Evolutionary conservation across 2,888 invertebrate species (phyloP).

Genomic region (Drosophila pseudotakahashii): DNA sequence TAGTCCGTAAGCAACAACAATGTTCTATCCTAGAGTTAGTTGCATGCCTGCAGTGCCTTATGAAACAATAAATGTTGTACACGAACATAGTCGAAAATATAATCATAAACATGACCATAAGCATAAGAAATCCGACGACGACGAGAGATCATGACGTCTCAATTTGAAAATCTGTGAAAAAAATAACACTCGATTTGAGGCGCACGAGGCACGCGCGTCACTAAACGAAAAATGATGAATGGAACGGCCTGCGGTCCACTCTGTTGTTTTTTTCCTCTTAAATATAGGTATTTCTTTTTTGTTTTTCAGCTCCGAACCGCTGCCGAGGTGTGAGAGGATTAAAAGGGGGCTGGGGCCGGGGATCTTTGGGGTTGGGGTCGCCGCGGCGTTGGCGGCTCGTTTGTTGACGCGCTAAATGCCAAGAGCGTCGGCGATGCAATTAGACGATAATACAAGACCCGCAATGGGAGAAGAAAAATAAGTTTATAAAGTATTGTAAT

Average conservation of each 20-base stretch:
- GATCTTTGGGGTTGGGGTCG: constrained; percentile 31
- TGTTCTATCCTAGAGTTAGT: constrained; percentile 32
- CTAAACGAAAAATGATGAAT: constrained; percentile 76
- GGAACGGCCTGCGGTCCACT: constrained; percentile 63
- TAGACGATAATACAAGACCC: constrained; percentile 68
- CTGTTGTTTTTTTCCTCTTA: constrained; percentile 19
- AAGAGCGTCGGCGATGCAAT: constrained; percentile 73
- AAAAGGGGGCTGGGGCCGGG: constrained; percentile 1
- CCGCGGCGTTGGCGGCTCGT: constrained; percentile 72
- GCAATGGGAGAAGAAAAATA: constrained; percentile 36
- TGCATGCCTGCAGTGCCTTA: constrained; percentile 63
- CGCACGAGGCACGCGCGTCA: constrained; percentile 79
- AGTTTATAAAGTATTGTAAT: constrained; percentile 50
- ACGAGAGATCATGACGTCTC: constrained; percentile 70
- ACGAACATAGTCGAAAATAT: constrained; percentile 21
- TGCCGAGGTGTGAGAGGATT: constrained; percentile 24
- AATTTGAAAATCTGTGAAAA: constrained; percentile 69
- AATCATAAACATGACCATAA: background rate
- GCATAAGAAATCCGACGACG: constrained; percentile 5
- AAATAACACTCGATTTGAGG: constrained; percentile 60
- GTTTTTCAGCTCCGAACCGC: constrained; percentile 32
- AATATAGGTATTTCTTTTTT: constrained; percentile 6
- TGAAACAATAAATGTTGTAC: constrained; percentile 71
- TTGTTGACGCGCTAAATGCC: constrained; percentile 78
- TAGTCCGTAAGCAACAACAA: constrained; percentile 29